A percentile compares a stretch with the other conserved stretches of the same genome.
Evolutionary conservation across 2,797 vertebrate species (phyloP).

Genomic region (Neosilurus mollespiculum): DNA sequence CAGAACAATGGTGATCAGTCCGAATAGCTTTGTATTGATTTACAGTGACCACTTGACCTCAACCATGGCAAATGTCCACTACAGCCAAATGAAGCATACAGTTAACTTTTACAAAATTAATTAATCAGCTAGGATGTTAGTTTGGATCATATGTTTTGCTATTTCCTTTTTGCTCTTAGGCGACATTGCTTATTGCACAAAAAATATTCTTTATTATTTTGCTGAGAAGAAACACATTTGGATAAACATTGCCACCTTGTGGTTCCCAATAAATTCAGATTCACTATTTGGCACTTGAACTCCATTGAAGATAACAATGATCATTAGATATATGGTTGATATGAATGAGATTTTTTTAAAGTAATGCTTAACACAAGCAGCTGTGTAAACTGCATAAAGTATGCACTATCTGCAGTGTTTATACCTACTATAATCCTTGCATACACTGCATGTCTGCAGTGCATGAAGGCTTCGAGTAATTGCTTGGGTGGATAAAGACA

Average conservation of each 20-base stretch:
- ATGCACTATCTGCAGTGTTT: background rate
- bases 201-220: slow-evolving; percentile 69
- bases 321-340: background rate
- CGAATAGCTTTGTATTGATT: background rate
- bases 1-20: slow-evolving; percentile 5
- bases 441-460: slow-evolving; percentile 1
- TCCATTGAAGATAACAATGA: slow-evolving; percentile 6
- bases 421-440: too few species aligned
- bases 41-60: too few species aligned
- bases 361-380: background rate
- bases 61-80: slow-evolving; percentile 2
- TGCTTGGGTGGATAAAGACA: background rate
- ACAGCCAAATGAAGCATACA: background rate
- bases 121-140: background rate
- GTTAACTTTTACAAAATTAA: background rate
- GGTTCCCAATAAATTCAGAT: slow-evolving; percentile 67
- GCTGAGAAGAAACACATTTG: slow-evolving; percentile 74
- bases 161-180: slow-evolving; percentile 56
- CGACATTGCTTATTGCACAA: slow-evolving; percentile 51
- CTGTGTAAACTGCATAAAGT: background rate
- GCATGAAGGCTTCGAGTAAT: background rate
- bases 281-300: slow-evolving; percentile 46
- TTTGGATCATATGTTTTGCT: background rate
- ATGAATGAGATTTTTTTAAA: background rate
- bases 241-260: slow-evolving; percentile 98